Base-by-base conservation (phyloP, 35 echinoderm and acorn worm genomes). In the Anneissia japonica region DNA sequence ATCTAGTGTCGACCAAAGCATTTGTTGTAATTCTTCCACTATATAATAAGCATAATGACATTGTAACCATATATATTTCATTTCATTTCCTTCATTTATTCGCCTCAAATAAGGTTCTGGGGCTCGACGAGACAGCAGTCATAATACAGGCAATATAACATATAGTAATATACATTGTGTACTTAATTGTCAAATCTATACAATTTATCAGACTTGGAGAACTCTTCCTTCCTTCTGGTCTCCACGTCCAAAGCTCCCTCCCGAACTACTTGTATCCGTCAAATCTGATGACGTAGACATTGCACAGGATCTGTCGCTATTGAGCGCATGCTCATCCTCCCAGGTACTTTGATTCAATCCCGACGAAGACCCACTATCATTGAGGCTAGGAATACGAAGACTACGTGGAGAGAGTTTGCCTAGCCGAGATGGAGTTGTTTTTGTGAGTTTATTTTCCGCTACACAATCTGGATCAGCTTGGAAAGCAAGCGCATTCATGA, bases 401-500 rank as follows among this genome's bases (percentile, higher is more conserved):
- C 37, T 30, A 21, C 34, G 9, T 77, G 36, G 76, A 33, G 28
- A 32, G 38, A 23, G 83, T 85, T 35, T 73, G 7, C 46, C 17
- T 30, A 3, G 34, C 38, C 55, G 13, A 21, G 32, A 33, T 85
- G 77, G 43, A 2, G 90, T 84, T 12, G 92, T 86, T 32, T 84
- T 90, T 38, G 90, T 41, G 19, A 97, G 76, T 31, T 82, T 79
- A 36, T 89, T 77, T 23, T 83, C 89, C 34, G 94, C 92, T n/a
- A 99, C 56, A 40, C 96, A 94, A 21, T 86, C 38, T 2, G 96
- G 96, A 84, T 99, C 96, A 23, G 96, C 96, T 77, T 99, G 96
- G 76, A 86, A 99, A 0, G 96, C 96, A 32, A 99, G 88, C 6
- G 96, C 96, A 35, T 92, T 94, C 96, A 99, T 91, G 32, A 99